Evolutionary conservation across 2,888 invertebrate genomes (phyloP).

Genomic region (Rotaria socialis): DNA sequence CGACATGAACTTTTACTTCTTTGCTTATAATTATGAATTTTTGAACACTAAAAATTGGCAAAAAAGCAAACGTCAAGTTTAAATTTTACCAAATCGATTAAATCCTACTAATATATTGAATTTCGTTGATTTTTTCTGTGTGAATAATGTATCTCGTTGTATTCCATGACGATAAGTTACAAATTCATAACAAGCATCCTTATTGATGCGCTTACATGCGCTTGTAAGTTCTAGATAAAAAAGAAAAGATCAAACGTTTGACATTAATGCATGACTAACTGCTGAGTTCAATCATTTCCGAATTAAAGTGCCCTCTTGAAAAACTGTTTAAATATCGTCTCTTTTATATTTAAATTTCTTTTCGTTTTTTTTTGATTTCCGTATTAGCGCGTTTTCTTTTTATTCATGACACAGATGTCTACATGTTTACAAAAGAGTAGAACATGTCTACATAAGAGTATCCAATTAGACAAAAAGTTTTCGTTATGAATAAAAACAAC

Average conservation of each 20-base stretch:
- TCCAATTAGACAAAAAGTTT: not conserved
- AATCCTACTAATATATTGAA: not conserved
- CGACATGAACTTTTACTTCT: conserved; percentile 15
- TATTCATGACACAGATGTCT: not conserved
- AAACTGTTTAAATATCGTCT: conserved; percentile 28
- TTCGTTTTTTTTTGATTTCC: not conserved
- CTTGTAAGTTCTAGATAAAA: conserved; percentile 32
- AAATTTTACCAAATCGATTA: not conserved
- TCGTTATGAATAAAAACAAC: not conserved
- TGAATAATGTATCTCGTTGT: not conserved
- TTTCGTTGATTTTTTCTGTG: conserved; percentile 24
- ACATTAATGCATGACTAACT: conserved; percentile 16
- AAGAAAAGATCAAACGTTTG: not conserved
- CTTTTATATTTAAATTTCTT: conserved; percentile 19
- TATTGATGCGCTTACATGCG: conserved; percentile 29
- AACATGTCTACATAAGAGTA: not conserved
- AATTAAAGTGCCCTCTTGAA: conserved; percentile 18
- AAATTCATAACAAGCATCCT: conserved; percentile 30
- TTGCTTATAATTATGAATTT: conserved; percentile 27
- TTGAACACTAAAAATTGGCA: not conserved
- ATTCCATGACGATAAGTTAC: not conserved
- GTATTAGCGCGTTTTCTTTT: not conserved
- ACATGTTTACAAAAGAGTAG: not conserved
- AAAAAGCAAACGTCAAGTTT: not conserved
- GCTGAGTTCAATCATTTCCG: conserved; percentile 16